These are phyloP conservation scores for Thymelicus lineola DNA, from an alignment of 2,888 invertebrate species.

Conservation along the genomic window DNA sequence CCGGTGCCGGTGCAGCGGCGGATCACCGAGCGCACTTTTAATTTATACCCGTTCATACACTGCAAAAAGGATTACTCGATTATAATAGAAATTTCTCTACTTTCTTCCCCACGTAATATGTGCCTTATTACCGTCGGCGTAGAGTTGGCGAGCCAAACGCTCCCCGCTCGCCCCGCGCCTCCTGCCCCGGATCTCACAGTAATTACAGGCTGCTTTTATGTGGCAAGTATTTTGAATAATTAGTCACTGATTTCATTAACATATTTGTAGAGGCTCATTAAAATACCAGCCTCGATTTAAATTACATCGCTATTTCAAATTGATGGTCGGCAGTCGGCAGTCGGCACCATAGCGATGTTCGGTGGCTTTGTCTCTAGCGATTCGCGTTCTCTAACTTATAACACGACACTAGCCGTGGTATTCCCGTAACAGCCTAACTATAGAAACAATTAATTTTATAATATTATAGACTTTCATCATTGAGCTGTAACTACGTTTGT, in stretches of 20 bases:
- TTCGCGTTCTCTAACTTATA: no score
- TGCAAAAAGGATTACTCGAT: conserved; percentile 19
- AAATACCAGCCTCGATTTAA: conserved; percentile 47
- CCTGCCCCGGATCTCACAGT: conserved; percentile 32
- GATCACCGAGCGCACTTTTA: conserved; percentile 1
- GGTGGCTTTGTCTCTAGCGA: conserved; percentile 2
- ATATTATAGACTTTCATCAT: not conserved
- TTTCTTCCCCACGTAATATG: conserved; percentile 9
- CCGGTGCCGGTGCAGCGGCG: not conserved
- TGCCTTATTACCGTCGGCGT: not conserved
- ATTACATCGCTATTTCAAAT: conserved; percentile 41
- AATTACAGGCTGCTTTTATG: conserved; percentile 36
- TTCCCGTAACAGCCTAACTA: no score
- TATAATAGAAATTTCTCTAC: conserved; percentile 17
- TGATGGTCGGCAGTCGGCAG: conserved; percentile 1
- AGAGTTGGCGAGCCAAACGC: not conserved
- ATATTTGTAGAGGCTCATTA: conserved; percentile 48
- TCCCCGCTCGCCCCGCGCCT: not conserved
- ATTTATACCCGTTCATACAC: conserved; percentile 3
- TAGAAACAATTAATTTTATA: no score
- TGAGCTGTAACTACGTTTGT: no score
- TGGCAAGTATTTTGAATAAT: conserved; percentile 47
- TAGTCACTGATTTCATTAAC: conserved; percentile 46
- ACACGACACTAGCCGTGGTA: no score
- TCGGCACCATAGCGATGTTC: not conserved